A percentile compares a stretch with the other conserved stretches of the same genome.
Conservation (phyloP, 1,140 invertebrate genomes). For the Myzus persicae region DNA sequence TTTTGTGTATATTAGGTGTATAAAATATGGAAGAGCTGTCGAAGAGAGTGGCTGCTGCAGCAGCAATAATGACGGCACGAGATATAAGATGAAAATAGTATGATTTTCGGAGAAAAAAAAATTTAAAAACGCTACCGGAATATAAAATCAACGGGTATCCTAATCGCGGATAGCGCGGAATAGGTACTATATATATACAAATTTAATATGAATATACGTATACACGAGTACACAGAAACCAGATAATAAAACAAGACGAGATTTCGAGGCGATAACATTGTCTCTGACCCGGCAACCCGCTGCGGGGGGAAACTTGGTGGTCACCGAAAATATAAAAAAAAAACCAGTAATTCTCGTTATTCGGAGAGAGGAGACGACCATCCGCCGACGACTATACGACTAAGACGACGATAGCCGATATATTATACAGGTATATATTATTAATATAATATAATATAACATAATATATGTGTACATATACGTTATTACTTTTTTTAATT, state of each 20-base stretch:
- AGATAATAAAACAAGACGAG: conserved; percentile 53
- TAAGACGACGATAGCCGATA: conserved; percentile 16
- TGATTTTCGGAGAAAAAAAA: background rate
- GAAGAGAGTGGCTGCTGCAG: background rate
- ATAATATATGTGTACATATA: conserved; percentile 1
- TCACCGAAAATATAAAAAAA: conserved; percentile 40
- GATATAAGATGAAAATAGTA: background rate
- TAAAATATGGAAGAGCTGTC: background rate
- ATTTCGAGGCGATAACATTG: conserved; percentile 54
- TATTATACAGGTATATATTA: conserved; percentile 32
- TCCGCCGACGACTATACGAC: background rate
- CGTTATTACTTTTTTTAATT: conserved; percentile 48
- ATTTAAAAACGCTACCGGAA: conserved; percentile 34
- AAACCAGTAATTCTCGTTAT: conserved; percentile 58
- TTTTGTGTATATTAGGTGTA: background rate
- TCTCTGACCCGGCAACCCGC: conserved; percentile 40
- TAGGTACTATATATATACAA: background rate
- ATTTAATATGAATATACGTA: background rate
- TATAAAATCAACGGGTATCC: conserved; percentile 12
- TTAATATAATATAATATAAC: conserved; percentile 24
- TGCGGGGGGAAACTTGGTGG: conserved; percentile 28
- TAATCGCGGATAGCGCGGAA: conserved; percentile 23
- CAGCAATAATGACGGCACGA: background rate
- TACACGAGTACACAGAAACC: conserved; percentile 1
- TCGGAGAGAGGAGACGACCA: conserved; percentile 44